Base-by-base conservation (phyloP, 2,113 vertebrate species). In the Phrynosoma platyrhinos region DNA sequence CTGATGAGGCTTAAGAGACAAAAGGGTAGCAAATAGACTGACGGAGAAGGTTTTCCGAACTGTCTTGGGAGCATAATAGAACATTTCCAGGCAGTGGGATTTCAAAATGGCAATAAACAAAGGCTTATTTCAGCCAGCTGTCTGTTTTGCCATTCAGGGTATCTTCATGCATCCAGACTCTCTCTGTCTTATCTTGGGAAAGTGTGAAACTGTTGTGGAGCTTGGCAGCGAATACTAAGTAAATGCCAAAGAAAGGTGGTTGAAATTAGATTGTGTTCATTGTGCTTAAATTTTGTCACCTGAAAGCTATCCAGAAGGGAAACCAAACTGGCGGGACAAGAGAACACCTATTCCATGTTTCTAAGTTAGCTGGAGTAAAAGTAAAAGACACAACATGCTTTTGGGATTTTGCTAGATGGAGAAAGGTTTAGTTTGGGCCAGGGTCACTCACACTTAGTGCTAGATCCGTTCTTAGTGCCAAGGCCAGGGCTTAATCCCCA, bases 41-140 rank as follows among this genome's bases (percentile, higher is more conserved):
- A 16, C 79, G 68, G 86, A 85, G 88, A 82, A 16, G 21, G 86
- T 85, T 87, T 90, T 88, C 87, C 83, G 82, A 53, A 4, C 40
- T 58, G 2, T 82, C 47, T 66, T 30, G 64, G 79, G 64, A 84
- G 69, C 32, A 89, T 23, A 72, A 55, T 68, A 6, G 30, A 12
- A 62, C 58, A 53, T 14, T 77, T 62, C 42, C 30, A 83, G 3
- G 20, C 55, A 36, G 69, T 9, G 47, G 27, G 66, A 27, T 68
- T 14, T 74, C 25, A 76, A 64, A 64, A 21, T 21, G 58, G 62
- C 23, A 52, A 71, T 71, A 68, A 71, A 36, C 42, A 71, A 36
- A 55, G 1, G 1, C 21, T 77, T 40, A 52, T 68, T 75, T 55
- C 55, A 27, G 32, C 21, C 42, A 62, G 53, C 4, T 62, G 55